Evolutionary conservation across 2,797 vertebrate species (phyloP).

Genomic region (Parauchenoglanis ngamensis): DNA sequence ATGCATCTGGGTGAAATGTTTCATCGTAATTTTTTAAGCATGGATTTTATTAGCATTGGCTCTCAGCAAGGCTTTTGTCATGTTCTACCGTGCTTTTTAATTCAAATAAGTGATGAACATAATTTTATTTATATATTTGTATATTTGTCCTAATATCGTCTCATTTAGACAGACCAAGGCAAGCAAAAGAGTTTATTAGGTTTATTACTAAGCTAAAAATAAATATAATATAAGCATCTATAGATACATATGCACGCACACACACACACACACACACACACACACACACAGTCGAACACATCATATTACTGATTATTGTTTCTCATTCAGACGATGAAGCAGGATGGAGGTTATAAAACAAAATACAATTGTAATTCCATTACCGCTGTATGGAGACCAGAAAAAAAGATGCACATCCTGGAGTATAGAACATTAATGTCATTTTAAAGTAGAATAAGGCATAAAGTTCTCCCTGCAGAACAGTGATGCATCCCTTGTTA

Average conservation of each 20-base stretch:
- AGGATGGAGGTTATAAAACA: conserved; percentile 26
- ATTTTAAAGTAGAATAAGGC: conserved; percentile 1
- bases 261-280: conserved; percentile 32
- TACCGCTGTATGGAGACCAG: conserved; percentile 3
- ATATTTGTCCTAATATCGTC: too few relatives aligned
- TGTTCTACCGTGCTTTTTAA: background rate
- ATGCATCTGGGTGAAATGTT: background rate
- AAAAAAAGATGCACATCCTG: background rate
- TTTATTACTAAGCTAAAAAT: background rate
- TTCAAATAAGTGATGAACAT: too few relatives aligned
- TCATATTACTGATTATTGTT: conserved; percentile 11
- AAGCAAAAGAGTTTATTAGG: too few relatives aligned
- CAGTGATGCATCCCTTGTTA: conserved; percentile 7
- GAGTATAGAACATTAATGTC: conserved; percentile 7
- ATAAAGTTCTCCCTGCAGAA: conserved; percentile 9
- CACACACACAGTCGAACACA: background rate
- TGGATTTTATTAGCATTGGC: background rate
- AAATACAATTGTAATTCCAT: conserved; percentile 31
- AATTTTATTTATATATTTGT: too few relatives aligned
- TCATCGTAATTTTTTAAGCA: too few relatives aligned
- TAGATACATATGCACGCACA: conserved; percentile 2
- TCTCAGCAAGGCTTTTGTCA: background rate
- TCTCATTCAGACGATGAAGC: conserved; percentile 7
- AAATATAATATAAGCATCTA: background rate
- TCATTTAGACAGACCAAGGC: too few relatives aligned